Base-by-base conservation (phyloP, 2,888 invertebrate species). In the Pseudococcus longispinus region DNA sequence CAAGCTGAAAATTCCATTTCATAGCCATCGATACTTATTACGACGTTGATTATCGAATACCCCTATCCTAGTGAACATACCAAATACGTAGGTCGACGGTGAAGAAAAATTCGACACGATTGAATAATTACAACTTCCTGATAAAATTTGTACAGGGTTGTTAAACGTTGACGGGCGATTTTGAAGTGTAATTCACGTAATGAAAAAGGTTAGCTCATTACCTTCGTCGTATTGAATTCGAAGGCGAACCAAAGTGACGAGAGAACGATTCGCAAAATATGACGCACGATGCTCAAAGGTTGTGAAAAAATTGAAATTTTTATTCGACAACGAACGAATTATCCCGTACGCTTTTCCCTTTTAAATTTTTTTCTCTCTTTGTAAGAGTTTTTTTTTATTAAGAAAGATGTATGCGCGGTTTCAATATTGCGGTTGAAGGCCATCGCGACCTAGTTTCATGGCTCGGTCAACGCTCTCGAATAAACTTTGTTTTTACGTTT, bases 351-450 rank as follows among this genome's bases (percentile, higher is more conserved):
- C 8, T 82, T 82, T 44, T 82, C 44, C 44, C 82, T 60, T 26
- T 20, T 29, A 29, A 20, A 15, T 84, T 32, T 84, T 84, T 20
- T 65, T 46, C 20, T 42, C 20, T 29, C 60, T 65, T 84, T n/a
- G 9, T 65, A 23, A 18, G 37, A 70, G n/a, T n/a, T 60, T 60
- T 46, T 26, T 46, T 51, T 83, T 46, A 51, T 83, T 44, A 74
- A 85, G 70, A 85, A 77, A 86, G 86, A 80, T 86, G 80, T 77
- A 29, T 77, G 32, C 74, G 86, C 80, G 20, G 51, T 77, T 86
- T 86, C 80, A 77, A 46, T 85, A 85, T 86, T 86, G 51, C 86
- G 37, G 51, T 29, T 86, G 86, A 86, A 86, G 86, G 86, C 86
- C 86, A 86, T 32, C 77, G 77, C 80, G 86, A 86, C 86, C 86